phyloP scores from a whole-genome alignment of 1,140 invertebrate genomes.

The Euwallacea similis region DNA sequence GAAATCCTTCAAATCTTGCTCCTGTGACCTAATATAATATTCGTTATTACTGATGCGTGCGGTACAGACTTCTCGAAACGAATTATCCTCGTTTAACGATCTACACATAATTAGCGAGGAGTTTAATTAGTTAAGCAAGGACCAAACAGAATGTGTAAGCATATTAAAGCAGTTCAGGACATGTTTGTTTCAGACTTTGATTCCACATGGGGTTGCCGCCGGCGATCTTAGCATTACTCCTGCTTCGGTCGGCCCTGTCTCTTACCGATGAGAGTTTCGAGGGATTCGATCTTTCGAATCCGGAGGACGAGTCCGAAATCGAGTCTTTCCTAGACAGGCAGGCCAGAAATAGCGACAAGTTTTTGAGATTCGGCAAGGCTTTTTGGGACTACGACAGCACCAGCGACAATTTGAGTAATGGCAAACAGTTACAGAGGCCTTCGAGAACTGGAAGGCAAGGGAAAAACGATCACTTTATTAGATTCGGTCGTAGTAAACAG shows the following conservation, averaged over 20 bases:
- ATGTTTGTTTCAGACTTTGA: neutral
- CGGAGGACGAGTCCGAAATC: conserved; percentile 25
- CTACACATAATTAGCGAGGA: too few relatives aligned
- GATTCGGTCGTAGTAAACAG: conserved; percentile 40
- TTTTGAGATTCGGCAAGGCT: conserved; percentile 35
- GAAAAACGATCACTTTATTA: conserved; percentile 43
- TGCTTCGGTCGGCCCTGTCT: conserved; percentile 22
- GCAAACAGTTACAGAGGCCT: conserved; percentile 26
- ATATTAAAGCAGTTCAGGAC: too few relatives aligned
- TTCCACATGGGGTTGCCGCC: conserved; percentile 28
- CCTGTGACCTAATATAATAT: too few relatives aligned
- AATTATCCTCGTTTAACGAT: too few relatives aligned
- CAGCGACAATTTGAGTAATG: conserved; percentile 18
- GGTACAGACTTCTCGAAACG: too few relatives aligned
- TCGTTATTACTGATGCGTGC: too few relatives aligned
- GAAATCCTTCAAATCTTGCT: too few relatives aligned
- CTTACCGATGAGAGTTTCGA: conserved; percentile 30
- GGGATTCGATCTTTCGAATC: neutral
- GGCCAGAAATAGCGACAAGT: conserved; percentile 34
- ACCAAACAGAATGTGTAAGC: too few relatives aligned
- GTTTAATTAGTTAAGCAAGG: too few relatives aligned
- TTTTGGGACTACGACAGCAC: conserved; percentile 26
- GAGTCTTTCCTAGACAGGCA: conserved; percentile 20
- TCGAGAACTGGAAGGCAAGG: conserved; percentile 37
- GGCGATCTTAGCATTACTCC: conserved; percentile 23